Evolutionary conservation across 2,113 vertebrate genomes (phyloP), one percentile per base, ranked within the genome.

Genomic region (Nasalis larvatus): DNA sequence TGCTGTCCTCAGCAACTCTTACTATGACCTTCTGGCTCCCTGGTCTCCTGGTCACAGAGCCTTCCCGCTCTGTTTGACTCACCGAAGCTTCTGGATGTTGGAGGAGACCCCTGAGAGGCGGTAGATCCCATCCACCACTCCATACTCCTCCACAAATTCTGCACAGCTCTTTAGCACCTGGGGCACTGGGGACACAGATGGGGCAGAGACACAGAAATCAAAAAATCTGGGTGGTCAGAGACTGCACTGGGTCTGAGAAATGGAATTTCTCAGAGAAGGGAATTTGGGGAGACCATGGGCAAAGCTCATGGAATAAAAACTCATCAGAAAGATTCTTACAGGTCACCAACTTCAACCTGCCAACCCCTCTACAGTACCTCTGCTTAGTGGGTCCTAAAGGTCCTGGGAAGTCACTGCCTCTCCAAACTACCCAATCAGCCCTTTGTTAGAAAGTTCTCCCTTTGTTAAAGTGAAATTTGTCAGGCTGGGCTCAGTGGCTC

Each of bases 81-180:
- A 99, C 99, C 99, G 98, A 27, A 99, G 98, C 96, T 99, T 99
- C 98, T 99, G 99, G 89, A 99, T 99, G 98, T 99, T 99, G 96
- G 99, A 99, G 8, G 99, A 99, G 35, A 99, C 99, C 1, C 99
- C 99, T 0, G 99, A 99, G 76, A 99, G 98, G 42, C 99, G 98
- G 97, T 99, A 99, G 96, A 99, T 99, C 0, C 99, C 99, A 0
- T 99, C 99, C 92, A 99, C 99, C 56, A 99, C 97, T 0, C 99
- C 99, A 27, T 99, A 95, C 8, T 99, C 98, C 98, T 99, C 99
- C n/a, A 99, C 99, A 40, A 99, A 99, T 95, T 99, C 99, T 0
- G 99, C 98, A 98, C 99, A 99, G 98, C 98, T 98, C 54, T 98
- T 98, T 60, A 99, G 96, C 10, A 99, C 99, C 97, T 98, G 99